These are phyloP conservation scores for Copidosoma floridanum DNA, from an alignment of 1,140 invertebrate genomes.

Conservation along the genomic window DNA sequence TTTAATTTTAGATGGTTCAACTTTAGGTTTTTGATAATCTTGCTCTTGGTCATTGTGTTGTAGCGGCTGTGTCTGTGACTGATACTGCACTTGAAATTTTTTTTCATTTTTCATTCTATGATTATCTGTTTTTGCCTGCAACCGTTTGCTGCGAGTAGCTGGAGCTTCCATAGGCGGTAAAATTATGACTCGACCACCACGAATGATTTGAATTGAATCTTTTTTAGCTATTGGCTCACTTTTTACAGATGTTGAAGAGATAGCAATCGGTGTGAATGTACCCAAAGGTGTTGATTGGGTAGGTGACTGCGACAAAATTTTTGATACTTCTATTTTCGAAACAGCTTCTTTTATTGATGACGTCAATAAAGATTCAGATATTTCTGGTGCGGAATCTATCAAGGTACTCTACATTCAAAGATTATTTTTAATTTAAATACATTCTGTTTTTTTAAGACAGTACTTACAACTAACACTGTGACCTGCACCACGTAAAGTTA, in stretches of 20 bases:
- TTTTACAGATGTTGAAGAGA: neutral
- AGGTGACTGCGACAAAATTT: too few species aligned
- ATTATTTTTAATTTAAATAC: neutral
- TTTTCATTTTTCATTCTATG: conserved; percentile 22
- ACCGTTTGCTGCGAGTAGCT: conserved; percentile 62
- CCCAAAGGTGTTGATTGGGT: too few species aligned
- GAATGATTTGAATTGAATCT: conserved; percentile 65
- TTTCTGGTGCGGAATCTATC: conserved; percentile 7
- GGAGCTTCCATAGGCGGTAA: conserved; percentile 77
- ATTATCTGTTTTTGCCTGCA: conserved; percentile 43
- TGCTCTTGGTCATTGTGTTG: neutral
- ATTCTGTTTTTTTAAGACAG: neutral
- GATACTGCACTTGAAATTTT: neutral
- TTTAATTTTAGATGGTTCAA: conserved; percentile 20
- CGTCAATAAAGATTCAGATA: conserved; percentile 11
- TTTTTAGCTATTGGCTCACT: conserved; percentile 20
- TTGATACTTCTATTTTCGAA: too few species aligned
- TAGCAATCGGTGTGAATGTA: too few species aligned
- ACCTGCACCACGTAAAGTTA: too few species aligned
- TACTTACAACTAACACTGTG: too few species aligned
- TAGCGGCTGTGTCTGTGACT: neutral
- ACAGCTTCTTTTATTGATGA: conserved; percentile 15
- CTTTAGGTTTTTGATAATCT: neutral
- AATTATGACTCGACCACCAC: conserved; percentile 70
- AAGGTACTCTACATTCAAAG: neutral